Evolutionary conservation across 2,113 vertebrate species (phyloP), one percentile per base, ranked within the genome.

Genomic region (Syngnathoides biaculeatus): DNA sequence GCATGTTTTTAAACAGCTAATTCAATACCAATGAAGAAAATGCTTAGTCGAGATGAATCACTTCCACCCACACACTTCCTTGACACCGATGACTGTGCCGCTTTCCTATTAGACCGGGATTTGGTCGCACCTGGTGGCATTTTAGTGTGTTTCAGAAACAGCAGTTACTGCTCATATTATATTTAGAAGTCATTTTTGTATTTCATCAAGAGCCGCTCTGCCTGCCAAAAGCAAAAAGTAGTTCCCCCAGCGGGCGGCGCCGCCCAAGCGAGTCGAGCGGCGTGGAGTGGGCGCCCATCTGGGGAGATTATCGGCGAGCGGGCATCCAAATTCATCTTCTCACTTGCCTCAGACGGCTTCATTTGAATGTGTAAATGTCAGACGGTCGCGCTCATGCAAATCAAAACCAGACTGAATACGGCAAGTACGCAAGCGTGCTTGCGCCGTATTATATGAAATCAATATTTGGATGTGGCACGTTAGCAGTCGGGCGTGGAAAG

Each of bases 351-450:
- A 38, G 38, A 42, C 58, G 58, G 38, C 38, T 40, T 13, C 20
- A 61, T 61, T 61, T 61, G 58, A 61, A 61, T 61, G 58, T 38
- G 58, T 42, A 61, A 61, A 61, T 61, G 58, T 61, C 58, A 40
- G 35, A 14, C 58, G 1, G 58, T 39, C 58, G 10, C 5, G 4
- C 38, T 40, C 38, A 61, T 61, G 58, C 58, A 61, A 61, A 61
- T 40, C 17, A 17, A 30, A 58, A 27, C 0, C 14, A 30, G 8
- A 60, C 19, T 39, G 53, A 56, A 24, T 13, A 5, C 7, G 0
- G 26, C 11, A 27, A 17, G 24, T 15, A 13, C 7, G 53, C 14
- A 17, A 47, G 6, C 1, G 45, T 47, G 45, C 17, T 35, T 1
- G 30, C 14, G 14, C 24, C 24, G 27, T 26, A 27, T 56, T 24